phyloP scores from a whole-genome alignment of 2,797 vertebrate genomes.

The Brachyrhaphis roseni region DNA sequence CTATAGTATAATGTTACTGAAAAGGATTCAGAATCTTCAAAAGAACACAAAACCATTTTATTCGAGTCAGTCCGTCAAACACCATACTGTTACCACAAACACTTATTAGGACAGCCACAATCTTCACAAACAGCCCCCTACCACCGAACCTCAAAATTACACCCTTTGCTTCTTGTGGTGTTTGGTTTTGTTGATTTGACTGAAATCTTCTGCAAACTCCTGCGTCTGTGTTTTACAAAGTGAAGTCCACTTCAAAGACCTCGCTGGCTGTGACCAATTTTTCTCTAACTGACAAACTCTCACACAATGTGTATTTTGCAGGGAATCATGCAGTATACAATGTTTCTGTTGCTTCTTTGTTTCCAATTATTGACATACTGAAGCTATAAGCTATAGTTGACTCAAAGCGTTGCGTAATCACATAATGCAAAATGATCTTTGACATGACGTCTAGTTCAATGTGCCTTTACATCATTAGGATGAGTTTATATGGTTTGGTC shows the following conservation, averaged over 20 bases:
- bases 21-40: not conserved
- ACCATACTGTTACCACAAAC: slow-evolving; percentile 3
- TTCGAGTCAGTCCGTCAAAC: not conserved
- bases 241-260: not conserved
- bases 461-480: not conserved
- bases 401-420: not conserved
- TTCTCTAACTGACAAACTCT: not conserved
- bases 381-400: not conserved
- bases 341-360: not conserved
- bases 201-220: slow-evolving; percentile 7
- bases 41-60: not conserved
- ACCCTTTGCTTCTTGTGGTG: slow-evolving; percentile 1
- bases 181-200: slow-evolving; percentile 8
- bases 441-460: not conserved
- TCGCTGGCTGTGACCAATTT: not conserved
- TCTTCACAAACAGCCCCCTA: not conserved
- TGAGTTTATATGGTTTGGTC: not conserved
- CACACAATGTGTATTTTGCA: not conserved
- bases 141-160: slow-evolving; percentile 4
- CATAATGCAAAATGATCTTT: not conserved
- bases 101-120: slow-evolving; percentile 9
- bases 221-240: not conserved
- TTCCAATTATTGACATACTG: not conserved
- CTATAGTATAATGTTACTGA: not conserved
- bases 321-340: not conserved